Base-by-base conservation (phyloP, 2,888 invertebrate species). In the Blastobasis lacticolella region DNA sequence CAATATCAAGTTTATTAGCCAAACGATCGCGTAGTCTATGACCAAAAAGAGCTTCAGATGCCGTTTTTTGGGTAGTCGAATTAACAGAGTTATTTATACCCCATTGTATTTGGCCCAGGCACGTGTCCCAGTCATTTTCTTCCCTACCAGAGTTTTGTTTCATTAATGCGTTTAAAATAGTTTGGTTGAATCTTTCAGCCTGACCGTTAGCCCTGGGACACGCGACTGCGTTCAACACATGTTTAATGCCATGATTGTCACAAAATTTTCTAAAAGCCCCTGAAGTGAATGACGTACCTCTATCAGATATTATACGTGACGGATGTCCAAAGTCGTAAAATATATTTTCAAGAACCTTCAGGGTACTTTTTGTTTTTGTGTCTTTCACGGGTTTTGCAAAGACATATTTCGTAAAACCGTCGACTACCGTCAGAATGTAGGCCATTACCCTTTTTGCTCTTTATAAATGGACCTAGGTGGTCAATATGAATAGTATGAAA, bases 401-500 rank as follows among this genome's bases (percentile, higher is more conserved):
- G 2, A 66, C 54, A 55, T 65, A 75, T 51, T 77, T 76, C 0
- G 73, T 75, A 45, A 79, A 77, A 0, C 60, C 73, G 49, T 78
- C 77, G 0, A 80, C 65, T 4, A 66, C 52, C 1, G 61, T 68
- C 10, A 81, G 51, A 37, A 58, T 51, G 45, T 77, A 59, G 6
- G 54, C 56, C 6, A 9, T 40, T 75, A n/a, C 63, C 64, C 0
- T 50, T 59, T 5, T 51, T 59, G 41, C 65, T 71, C n/a, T 58
- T 66, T 6, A 65, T 61, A 54, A 79, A 82, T 5, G 77, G 78
- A 3, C 79, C 78, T 4, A 81, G 50, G 55, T 82, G 80, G 57
- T 83, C 81, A 0, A 82, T 49, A 53, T 82, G 78, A 9, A 82
- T 38, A 0, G 73, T 78, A 48, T 79, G 67, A 42, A 86, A 75